Conservation (phyloP, 2,888 invertebrate species). For the Uropetala carovei region DNA sequence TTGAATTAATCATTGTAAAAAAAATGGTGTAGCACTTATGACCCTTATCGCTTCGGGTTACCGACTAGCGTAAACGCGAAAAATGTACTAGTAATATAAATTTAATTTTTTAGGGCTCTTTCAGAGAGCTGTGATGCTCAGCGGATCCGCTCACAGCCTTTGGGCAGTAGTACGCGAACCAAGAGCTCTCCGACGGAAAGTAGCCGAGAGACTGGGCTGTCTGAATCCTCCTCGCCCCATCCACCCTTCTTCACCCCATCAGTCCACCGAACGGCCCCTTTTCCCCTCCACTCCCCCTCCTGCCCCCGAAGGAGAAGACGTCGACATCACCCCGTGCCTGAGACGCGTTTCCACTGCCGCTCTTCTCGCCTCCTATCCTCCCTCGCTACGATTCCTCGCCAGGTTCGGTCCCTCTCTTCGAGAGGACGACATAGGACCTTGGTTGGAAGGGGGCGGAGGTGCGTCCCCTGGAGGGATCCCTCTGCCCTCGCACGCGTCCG, state of each 20-base stretch:
- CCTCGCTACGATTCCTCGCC: conserved; percentile 80
- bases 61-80: too few species aligned
- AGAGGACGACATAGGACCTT: conserved; percentile 76
- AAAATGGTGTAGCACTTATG: too few species aligned
- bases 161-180: conserved; percentile 86
- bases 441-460: conserved; percentile 81
- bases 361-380: conserved; percentile 79
- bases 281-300: neutral
- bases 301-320: conserved; percentile 73
- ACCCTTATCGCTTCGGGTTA: too few species aligned
- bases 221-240: conserved; percentile 68
- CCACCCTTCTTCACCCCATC: neutral
- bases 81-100: neutral
- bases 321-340: conserved; percentile 82
- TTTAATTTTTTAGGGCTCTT: conserved; percentile 80
- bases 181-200: conserved; percentile 79
- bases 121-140: conserved; percentile 84
- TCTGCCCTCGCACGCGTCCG: conserved; percentile 80
- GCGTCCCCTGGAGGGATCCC: conserved; percentile 79
- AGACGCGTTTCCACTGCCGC: conserved; percentile 82
- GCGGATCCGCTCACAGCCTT: conserved; percentile 87
- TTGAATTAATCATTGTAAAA: neutral
- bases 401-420: conserved; percentile 87
- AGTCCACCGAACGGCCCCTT: neutral
- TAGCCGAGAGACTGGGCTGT: conserved; percentile 79